These are phyloP conservation scores for Melanotaenia trifasciata DNA, from an alignment of 2,797 vertebrate species.

Conservation along the genomic window DNA sequence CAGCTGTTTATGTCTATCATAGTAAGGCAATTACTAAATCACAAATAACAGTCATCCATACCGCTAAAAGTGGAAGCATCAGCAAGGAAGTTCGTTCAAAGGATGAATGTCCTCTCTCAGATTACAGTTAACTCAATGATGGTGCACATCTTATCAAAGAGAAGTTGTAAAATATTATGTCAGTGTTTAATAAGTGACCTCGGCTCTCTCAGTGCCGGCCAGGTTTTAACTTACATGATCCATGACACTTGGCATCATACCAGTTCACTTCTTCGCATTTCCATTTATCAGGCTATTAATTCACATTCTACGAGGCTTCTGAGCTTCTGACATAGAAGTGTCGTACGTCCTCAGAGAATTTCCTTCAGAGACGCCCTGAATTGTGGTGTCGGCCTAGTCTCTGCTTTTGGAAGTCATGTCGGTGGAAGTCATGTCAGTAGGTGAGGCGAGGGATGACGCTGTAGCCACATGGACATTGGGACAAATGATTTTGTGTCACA, in stretches of 20 bases:
- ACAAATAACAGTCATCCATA: conserved; percentile 8
- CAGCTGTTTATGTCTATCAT: conserved; percentile 16
- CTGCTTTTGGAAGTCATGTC: not conserved
- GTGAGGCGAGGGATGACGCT: not conserved
- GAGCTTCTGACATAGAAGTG: not conserved
- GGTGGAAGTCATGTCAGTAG: not conserved
- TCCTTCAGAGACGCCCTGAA: not conserved
- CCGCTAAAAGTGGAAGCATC: conserved; percentile 21
- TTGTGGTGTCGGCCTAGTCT: not conserved
- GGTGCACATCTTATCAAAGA: not conserved
- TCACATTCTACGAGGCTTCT: not conserved
- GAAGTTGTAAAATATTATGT: not conserved
- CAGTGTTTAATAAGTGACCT: not conserved
- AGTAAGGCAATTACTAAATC: conserved; percentile 13
- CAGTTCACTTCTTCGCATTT: not conserved
- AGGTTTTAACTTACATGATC: not conserved
- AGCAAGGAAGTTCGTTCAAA: not conserved
- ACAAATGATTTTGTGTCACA: not conserved
- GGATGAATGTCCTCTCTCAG: not conserved
- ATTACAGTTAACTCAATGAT: not conserved
- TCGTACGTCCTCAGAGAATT: too few relatives aligned
- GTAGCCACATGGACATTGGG: not conserved
- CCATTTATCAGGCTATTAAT: not conserved
- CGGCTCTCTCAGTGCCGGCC: not conserved
- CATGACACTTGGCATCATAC: not conserved